Evolutionary conservation across 2,797 vertebrate species (phyloP), one percentile per base, ranked within the genome.

Genomic region (Champsocephalus esox): DNA sequence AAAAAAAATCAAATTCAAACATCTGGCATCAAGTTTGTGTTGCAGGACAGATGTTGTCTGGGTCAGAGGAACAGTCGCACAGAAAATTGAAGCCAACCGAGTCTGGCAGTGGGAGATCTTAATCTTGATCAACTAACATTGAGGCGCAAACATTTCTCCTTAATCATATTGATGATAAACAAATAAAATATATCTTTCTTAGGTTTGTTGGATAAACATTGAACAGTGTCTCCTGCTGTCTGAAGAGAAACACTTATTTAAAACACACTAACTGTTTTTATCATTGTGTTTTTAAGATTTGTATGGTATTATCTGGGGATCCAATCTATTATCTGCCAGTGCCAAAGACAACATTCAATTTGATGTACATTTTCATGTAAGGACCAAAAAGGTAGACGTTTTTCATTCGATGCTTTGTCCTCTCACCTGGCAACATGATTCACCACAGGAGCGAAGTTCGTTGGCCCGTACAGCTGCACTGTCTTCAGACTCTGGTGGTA

Each of bases 401-500:
- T 10, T 28, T 45, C 6, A 51, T 2, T 16, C 38, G 41, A 14
- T 58, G 24, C 8, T 34, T 46, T 62, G 48, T 6, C 52, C 16
- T 48, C 87, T 86, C 89, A 99, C 98, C 97, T 97, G 75, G 98
- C 98, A 45, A 99, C 98, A 0, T 98, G 97, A 88, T 97, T 98
- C 86, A 99, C 96, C 0, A 99, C 96, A 0, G 98, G 98, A 12
- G 97, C 97, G 0, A 99, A 99, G 89, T 99, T 99, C 55, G 98
- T 99, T 5, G 98, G 98, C 0, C 98, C 98, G 0, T 98, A 99
- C 60, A 99, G 96, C 93, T 99, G 98, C 34, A 99, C 97, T 0
- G 96, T 96, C 93, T 97, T 97, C 87, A 99, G 93, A 88, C 97
- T 98, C 92, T 95, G 95, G 91, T 99, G 97, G 58, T 99, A 99